phyloP scores from a whole-genome alignment of 2,113 vertebrate genomes.

The Ciconia boyciana region DNA sequence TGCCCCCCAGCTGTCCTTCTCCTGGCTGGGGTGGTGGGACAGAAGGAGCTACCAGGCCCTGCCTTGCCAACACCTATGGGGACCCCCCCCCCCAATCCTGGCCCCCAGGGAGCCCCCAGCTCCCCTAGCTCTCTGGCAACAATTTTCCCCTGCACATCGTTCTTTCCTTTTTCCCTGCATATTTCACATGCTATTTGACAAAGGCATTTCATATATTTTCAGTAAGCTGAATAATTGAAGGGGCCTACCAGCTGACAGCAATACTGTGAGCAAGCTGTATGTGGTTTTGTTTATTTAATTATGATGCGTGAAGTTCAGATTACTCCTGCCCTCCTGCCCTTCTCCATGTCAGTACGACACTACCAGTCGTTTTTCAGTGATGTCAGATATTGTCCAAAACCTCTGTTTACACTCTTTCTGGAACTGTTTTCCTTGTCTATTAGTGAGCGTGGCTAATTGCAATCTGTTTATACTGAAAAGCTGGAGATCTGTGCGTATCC shows the following conservation, averaged over 20 bases:
- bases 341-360: neutral
- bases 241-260: neutral
- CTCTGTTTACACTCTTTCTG: neutral
- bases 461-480: neutral
- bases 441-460: neutral
- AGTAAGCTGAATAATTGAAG: neutral
- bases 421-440: neutral
- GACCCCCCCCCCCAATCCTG: too few species aligned
- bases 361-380: neutral
- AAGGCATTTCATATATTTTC: neutral
- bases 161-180: neutral
- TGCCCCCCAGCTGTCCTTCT: neutral
- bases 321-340: neutral
- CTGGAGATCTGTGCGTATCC: neutral
- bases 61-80: neutral
- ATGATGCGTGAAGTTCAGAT: neutral
- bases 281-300: neutral
- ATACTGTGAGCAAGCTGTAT: neutral
- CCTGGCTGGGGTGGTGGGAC: neutral
- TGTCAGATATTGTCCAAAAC: neutral
- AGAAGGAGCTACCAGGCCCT: neutral
- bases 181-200: neutral
- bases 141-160: neutral
- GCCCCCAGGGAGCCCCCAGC: accelerated
- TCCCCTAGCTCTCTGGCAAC: accelerated